Base-by-base conservation (phyloP, 2,888 invertebrate species). In the Pseudococcus viburni region DNA sequence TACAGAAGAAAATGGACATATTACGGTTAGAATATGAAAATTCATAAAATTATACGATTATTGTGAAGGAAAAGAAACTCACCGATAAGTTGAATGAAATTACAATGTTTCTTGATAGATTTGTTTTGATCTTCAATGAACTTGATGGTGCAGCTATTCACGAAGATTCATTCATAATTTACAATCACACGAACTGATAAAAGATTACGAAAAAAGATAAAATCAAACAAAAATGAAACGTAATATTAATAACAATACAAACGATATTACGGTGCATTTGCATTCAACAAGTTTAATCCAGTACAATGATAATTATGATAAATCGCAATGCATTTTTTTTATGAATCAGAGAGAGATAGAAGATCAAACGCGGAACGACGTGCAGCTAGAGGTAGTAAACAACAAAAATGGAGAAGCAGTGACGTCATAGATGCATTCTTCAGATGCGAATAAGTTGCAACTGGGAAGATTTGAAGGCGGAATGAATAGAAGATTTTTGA, bases 401-500 rank as follows among this genome's bases (percentile, higher is more conserved):
- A 22, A 7, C 15, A 6, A n/a, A 15, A 59, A 59, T 59, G 59
- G n/a, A 59, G 59, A 59, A 0, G 42, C 8, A 42, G 8, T 42
- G 42, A 64, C 64, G 64, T 64, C 64, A 64, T 64, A 9, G 64
- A 64, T 64, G 64, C 64, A 64, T 64, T 64, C 64, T 64, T 22
- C 9, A 6, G 4, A 9, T 22, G 22, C 9, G 64, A 22, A 64
- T 64, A 9, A 22, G 64, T 64, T 64, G 64, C 64, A 9, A 22
- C 5, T 8, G 9, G 1, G 11, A 64, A 64, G 7, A 22, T 64
- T 19, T 9, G 22, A 64, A 64, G 64, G 64, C 64, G 64, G 9
- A 19, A 22, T 1, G 11, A 11, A 9, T 64, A 51, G 12, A 51
- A 12, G 12, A 51, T 12, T 51, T 42, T 33, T 33, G 26, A 3